These are phyloP conservation scores for Bovichtus variegatus DNA, from an alignment of 2,797 vertebrate genomes.

Conservation along the genomic window DNA sequence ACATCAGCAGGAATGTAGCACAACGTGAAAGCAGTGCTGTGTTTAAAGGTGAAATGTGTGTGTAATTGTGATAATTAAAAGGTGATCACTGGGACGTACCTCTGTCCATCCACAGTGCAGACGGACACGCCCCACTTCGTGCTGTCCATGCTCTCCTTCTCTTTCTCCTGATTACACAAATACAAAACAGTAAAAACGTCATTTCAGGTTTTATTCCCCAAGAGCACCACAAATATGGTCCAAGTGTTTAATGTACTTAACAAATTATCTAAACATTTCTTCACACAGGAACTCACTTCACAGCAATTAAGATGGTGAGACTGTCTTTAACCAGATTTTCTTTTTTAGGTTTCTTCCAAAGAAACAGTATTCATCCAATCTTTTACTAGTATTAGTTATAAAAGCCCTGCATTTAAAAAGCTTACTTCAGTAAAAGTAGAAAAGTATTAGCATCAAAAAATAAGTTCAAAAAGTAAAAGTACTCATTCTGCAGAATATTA, in stretches of 20 bases:
- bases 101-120: conserved; percentile 83
- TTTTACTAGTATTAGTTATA: too few relatives aligned
- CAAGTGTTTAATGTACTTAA: not conserved
- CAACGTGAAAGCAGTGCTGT: too few relatives aligned
- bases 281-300: not conserved
- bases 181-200: fast-evolving
- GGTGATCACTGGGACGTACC: too few relatives aligned
- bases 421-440: not conserved
- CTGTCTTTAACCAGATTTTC: not conserved
- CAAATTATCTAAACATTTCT: not conserved
- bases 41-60: too few relatives aligned
- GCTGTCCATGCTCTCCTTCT: conserved; percentile 50
- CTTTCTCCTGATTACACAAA: conserved; percentile 64
- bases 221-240: not conserved
- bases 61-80: too few relatives aligned
- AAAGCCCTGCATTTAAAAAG: too few relatives aligned
- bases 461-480: too few relatives aligned
- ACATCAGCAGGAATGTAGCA: too few relatives aligned
- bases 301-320: not conserved
- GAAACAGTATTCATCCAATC: too few relatives aligned
- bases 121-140: conserved; percentile 78
- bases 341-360: not conserved
- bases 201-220: not conserved
- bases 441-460: too few relatives aligned
- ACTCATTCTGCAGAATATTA: not conserved